Percentiles rank a stretch among this genome's conserved stretches.
Conservation (phyloP, 2,888 invertebrate species). For the Crocallis elinguaria region DNA sequence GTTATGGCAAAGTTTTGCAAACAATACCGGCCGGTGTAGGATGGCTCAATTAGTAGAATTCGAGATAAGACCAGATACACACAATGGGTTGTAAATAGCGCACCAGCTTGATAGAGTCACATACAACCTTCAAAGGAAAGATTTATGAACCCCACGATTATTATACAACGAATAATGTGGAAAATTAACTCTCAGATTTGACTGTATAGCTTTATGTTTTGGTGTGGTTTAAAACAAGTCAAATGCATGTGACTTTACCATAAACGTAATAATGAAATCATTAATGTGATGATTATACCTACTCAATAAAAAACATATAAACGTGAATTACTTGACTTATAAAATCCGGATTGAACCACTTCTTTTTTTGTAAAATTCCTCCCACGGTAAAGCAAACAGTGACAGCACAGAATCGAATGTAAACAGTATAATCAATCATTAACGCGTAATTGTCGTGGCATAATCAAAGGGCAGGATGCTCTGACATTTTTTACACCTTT, state of each 20-base stretch:
- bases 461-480: constrained; percentile 74
- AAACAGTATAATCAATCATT: constrained; percentile 80
- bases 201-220: constrained; percentile 34
- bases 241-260: too few species aligned
- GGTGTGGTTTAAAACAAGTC: background rate
- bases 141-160: constrained; percentile 30
- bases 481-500: constrained; percentile 56
- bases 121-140: constrained; percentile 30
- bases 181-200: constrained; percentile 27
- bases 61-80: constrained; percentile 65
- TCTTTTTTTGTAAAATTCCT: constrained; percentile 27
- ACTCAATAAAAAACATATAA: background rate
- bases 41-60: constrained; percentile 80
- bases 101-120: constrained; percentile 40
- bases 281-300: too few species aligned
- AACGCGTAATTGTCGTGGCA: constrained; percentile 65
- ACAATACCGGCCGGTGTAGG: constrained; percentile 75
- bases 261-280: too few species aligned
- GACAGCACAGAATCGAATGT: constrained; percentile 69
- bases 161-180: constrained; percentile 3
- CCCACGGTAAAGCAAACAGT: constrained; percentile 61
- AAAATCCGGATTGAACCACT: background rate
- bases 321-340: background rate
- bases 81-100: constrained; percentile 73
- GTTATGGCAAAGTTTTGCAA: constrained; percentile 77